phyloP scores from a whole-genome alignment of 2,113 vertebrate genomes.

The Dasyprocta punctata region DNA sequence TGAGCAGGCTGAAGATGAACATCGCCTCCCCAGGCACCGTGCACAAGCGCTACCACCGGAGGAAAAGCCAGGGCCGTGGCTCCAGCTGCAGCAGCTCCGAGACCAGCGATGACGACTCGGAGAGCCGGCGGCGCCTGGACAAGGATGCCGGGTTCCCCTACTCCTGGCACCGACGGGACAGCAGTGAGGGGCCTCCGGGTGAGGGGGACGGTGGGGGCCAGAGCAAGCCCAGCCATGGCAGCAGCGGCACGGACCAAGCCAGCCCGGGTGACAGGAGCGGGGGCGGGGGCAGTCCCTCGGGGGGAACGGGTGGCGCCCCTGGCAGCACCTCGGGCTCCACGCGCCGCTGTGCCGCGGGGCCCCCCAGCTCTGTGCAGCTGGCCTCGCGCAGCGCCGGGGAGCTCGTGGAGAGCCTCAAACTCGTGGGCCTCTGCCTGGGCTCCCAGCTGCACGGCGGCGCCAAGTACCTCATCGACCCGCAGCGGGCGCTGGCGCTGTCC shows the following conservation, averaged over 20 bases:
- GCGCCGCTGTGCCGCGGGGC: slow-evolving; percentile 85
- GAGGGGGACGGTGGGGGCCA: slow-evolving; percentile 92
- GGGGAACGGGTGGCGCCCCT: slow-evolving; percentile 86
- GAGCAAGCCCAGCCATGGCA: slow-evolving; percentile 87
- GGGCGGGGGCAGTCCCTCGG: slow-evolving; percentile 89
- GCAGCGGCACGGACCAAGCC: slow-evolving; percentile 87
- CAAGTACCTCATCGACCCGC: slow-evolving; percentile 92
- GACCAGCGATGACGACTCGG: slow-evolving; percentile 97
- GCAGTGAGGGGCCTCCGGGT: slow-evolving; percentile 95
- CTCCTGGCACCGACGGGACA: slow-evolving; percentile 94
- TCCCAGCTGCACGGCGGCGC: slow-evolving; percentile 90
- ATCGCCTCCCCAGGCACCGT: slow-evolving; percentile 94
- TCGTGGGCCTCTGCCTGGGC: slow-evolving; percentile 95
- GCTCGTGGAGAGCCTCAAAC: slow-evolving; percentile 95
- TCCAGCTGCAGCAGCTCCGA: slow-evolving; percentile 98
- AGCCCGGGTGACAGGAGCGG: slow-evolving; percentile 88
- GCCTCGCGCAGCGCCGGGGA: slow-evolving; percentile 88
- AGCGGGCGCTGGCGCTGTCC: slow-evolving; percentile 88
- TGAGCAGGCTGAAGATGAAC: slow-evolving; percentile 97
- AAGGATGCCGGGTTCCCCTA: slow-evolving; percentile 94
- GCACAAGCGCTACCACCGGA: slow-evolving; percentile 94
- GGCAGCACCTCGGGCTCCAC: slow-evolving; percentile 87
- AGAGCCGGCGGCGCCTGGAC: slow-evolving; percentile 94
- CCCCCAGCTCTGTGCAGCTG: slow-evolving; percentile 79
- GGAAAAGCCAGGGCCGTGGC: slow-evolving; percentile 96